phyloP scores from a whole-genome alignment of 2,888 invertebrate genomes.

The Megalurothrips usitatus region DNA sequence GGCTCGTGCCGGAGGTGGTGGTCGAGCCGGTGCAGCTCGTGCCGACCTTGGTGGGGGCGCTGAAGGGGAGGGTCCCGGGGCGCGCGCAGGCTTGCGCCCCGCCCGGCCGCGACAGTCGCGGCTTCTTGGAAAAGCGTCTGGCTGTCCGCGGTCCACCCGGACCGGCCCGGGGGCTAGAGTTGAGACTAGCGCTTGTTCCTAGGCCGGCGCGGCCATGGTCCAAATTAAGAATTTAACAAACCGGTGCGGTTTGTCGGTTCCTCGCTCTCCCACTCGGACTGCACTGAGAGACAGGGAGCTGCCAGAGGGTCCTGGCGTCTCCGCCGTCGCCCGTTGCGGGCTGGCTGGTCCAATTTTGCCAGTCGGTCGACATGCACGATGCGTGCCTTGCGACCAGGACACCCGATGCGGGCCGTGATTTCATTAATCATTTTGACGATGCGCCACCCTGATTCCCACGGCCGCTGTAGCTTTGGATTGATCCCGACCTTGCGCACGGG shows the following conservation, averaged over 20 bases:
- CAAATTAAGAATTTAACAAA: background rate
- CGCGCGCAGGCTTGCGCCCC: too few relatives aligned
- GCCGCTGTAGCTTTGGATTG: background rate
- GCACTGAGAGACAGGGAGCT: background rate
- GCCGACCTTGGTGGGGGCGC: too few relatives aligned
- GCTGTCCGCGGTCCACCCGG: background rate
- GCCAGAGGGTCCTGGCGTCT: background rate
- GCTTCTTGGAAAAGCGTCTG: too few relatives aligned
- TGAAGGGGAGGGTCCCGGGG: too few relatives aligned
- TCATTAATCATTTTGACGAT: background rate
- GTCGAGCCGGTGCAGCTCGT: too few relatives aligned
- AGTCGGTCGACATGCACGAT: background rate
- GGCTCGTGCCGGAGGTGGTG: too few relatives aligned
- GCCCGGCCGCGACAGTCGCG: too few relatives aligned
- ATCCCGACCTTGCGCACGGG: background rate
- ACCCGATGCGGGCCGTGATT: background rate
- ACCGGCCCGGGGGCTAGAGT: too few relatives aligned
- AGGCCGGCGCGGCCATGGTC: background rate
- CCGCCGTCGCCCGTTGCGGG: background rate
- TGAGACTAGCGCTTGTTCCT: background rate
- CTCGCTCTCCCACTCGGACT: background rate
- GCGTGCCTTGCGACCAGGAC: background rate
- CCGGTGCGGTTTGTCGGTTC: background rate
- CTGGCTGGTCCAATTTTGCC: background rate
- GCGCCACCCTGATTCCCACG: background rate